These are phyloP conservation scores for Otus scops DNA, from an alignment of 2,797 vertebrate species.

Conservation along the genomic window DNA sequence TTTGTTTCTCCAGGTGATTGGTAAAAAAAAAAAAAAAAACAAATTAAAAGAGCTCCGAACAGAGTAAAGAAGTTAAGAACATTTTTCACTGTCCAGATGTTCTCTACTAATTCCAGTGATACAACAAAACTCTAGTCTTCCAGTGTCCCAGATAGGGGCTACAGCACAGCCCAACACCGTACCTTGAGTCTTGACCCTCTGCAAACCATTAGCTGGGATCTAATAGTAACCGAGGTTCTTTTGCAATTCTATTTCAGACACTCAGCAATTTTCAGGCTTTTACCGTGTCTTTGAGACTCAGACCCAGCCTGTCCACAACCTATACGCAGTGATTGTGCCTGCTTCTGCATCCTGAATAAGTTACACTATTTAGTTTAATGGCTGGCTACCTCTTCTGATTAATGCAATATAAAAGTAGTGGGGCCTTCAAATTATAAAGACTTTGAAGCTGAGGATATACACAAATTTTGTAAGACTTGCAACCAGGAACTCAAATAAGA, in stretches of 20 bases:
- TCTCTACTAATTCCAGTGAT: not conserved
- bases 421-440: not conserved
- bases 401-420: not conserved
- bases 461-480: not conserved
- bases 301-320: not conserved
- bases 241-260: not conserved
- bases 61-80: not conserved
- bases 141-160: not conserved
- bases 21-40: not conserved
- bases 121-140: not conserved
- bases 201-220: not conserved
- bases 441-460: not conserved
- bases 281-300: not conserved
- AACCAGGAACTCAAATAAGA: not conserved
- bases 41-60: not conserved
- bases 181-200: not conserved
- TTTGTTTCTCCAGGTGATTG: not conserved
- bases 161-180: not conserved
- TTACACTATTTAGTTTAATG: not conserved
- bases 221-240: not conserved
- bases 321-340: rapidly evolving
- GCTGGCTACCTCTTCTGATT: not conserved
- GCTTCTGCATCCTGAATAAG: not conserved
- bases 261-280: not conserved
- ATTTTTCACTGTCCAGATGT: not conserved